Evolutionary conservation across 2,888 invertebrate species (phyloP), one percentile per base, ranked within the genome.

Genomic region (Nemapogon koenigi): DNA sequence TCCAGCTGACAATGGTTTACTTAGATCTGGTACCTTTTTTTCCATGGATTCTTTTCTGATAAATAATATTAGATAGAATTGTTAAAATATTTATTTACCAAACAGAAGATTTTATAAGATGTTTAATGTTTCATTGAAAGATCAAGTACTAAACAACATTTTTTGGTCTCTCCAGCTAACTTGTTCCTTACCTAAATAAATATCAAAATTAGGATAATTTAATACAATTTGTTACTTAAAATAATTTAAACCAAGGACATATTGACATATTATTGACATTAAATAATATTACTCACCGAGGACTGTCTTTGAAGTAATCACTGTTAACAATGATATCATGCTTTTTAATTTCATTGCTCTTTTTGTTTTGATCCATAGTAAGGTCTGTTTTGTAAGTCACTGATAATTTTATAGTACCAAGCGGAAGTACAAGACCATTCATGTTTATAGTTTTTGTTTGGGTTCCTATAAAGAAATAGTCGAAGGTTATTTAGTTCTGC

Each of bases 371-470:
- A 13, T 94, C 87, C 49, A 96, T 89, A 2, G 94, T 89, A 87
- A 97, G 89, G 68, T 94, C 91, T 1, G 94, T 95, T 47, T 96
- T 84, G 62, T 94, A 96, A 4, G 89, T 86, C 7, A 96, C 89
- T 16, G 89, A 87, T 56, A 96, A 82, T 40, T 86, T 83, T 38
- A 97, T 75, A 2, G 89, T 90, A 4, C 97, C 97, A 42, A 90
- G 86, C 1, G 94, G 91, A 10, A 94, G 94, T 48, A 88, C 87
- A 4, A 97, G 83, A 55, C 92, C 89, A 8, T 97, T 96, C 27
- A 97, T 88, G 62, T 87, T 84, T 25, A 90, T 84, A 46, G 86
- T 84, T 62, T 91, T 90, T 52, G 84, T 86, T 40, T 89, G 90
- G 51, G 93, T 92, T 44, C 94, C 94, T 81, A 75, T n/a, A 46